Evolutionary conservation across 2,113 vertebrate genomes (phyloP), one percentile per base, ranked within the genome.

Genomic region (Mystacornis crossleyi): DNA sequence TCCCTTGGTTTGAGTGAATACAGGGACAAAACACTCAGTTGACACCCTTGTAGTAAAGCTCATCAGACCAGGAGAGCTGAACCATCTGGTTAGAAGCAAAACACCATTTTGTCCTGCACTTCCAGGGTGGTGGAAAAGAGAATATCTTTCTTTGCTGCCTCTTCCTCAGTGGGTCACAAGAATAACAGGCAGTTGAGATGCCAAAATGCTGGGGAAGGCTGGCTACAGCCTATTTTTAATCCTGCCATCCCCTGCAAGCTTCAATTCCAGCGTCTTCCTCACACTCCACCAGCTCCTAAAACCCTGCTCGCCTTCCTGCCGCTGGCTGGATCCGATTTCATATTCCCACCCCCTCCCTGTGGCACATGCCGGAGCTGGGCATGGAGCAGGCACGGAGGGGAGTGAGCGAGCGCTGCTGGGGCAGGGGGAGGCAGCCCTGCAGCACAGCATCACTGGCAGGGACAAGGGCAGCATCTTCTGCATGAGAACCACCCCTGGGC

Each of bases 161-260:
- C 66, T 75, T 70, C 53, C 65, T 86, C 81, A 36, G 25, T 18
- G 13, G 86, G 69, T 55, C 83, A 48, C 31, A 53, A 62, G 54
- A 19, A 26, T 34, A 89, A 79, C 45, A 79, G 48, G 58, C 74
- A 71, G n/a, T 0, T 66, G 51, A 90, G 70, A 50, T 60, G 69
- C 26, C 7, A 8, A 78, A 84, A 81, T 50, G 14, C 75, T 40
- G 19, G 14, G 18, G 34, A 95, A 84, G 33, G 77, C 51, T 78
- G 43, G 55, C 47, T 89, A 21, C 51, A 86, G 80, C 38, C 61
- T 91, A 53, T 91, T 95, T 96, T 96, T 89, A 94, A 79, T 72
- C 73, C 90, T 66, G 12, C 31, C 81, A 75, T 26, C 48, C 67
- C 75, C 73, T 86, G 60, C 60, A 91, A 69, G 36, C 72, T 86